Evolutionary conservation across 2,113 vertebrate species (phyloP), one percentile per base, ranked within the genome.

Genomic region (Ceyx margarethae): DNA sequence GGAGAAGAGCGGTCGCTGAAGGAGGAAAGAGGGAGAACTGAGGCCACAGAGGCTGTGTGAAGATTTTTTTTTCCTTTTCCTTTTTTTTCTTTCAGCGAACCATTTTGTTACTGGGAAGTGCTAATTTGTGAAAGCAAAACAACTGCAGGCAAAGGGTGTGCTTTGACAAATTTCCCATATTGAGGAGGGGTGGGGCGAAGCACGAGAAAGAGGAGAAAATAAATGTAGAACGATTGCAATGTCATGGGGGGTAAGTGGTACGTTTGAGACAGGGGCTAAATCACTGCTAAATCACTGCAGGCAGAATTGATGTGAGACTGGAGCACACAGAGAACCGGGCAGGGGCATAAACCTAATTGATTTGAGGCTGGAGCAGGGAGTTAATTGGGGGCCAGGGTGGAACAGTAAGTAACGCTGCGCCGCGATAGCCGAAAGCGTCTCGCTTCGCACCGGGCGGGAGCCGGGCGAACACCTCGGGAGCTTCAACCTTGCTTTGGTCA

Each of bases 221-320:
- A 95, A 95, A 95, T 95, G 95, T 91, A 90, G 95, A 94, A 87
- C 51, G 72, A 95, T 95, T 95, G 93, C 90, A 92, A 74, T 96
- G 95, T 96, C 94, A 95, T 91, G 91, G 82, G 90, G 94, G 94
- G 95, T 95, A 95, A 96, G 94, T 94, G 91, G 91, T 94, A 85
- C 13, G 6, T 93, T 95, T 82, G 93, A 96, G 94, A 95, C 93
- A 95, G 93, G 95, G 95, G 90, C 95, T 96, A 96, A 96, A 95
- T 96, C 94, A 96, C 94, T 91, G 90, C 91, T 95, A 96, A 96
- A 96, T 96, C 95, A 96, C 95, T 96, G 94, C 95, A 95, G 95
- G 95, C 94, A 71, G 91, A 96, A 96, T 95, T 95, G 95, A 96
- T 95, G 95, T 95, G 93, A 96, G 95, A 71, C 79, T 95, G 87